These are phyloP conservation scores for Ibycter americanus DNA, from an alignment of 2,797 vertebrate species.

Conservation along the genomic window DNA sequence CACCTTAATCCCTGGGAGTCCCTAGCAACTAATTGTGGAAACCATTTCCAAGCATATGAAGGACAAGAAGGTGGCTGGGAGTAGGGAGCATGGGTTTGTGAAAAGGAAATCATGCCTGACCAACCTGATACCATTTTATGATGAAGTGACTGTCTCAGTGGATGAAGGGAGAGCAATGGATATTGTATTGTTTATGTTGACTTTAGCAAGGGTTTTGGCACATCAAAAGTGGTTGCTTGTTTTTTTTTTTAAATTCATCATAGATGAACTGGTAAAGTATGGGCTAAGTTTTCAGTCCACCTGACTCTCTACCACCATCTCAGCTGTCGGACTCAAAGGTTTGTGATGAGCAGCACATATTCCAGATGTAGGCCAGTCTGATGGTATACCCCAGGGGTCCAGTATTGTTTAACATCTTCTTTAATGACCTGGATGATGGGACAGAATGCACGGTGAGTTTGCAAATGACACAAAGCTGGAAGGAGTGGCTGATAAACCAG, in stretches of 20 bases:
- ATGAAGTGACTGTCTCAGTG: not conserved
- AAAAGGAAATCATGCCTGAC: not conserved
- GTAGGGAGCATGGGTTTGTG: not conserved
- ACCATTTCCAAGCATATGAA: not conserved
- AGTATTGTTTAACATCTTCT: not conserved
- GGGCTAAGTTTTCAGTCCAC: not conserved
- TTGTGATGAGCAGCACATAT: not conserved
- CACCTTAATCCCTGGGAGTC: not conserved
- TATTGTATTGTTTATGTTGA: not conserved
- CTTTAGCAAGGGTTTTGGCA: not conserved
- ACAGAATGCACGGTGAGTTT: not conserved
- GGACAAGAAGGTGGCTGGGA: not conserved
- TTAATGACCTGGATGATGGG: not conserved
- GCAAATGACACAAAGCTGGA: not conserved
- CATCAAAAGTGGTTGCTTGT: not conserved
- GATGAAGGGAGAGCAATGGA: not conserved
- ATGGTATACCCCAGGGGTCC: not conserved
- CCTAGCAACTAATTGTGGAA: not conserved
- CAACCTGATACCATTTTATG: not conserved
- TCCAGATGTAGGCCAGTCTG: not conserved
- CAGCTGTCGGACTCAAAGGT: not conserved
- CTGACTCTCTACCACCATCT: not conserved
- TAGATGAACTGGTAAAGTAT: not conserved
- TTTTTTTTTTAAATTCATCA: not conserved
- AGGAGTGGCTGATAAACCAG: not conserved